Evolutionary conservation across 2,888 invertebrate genomes (phyloP).

Genomic region (Pardosa pseudoannulata): DNA sequence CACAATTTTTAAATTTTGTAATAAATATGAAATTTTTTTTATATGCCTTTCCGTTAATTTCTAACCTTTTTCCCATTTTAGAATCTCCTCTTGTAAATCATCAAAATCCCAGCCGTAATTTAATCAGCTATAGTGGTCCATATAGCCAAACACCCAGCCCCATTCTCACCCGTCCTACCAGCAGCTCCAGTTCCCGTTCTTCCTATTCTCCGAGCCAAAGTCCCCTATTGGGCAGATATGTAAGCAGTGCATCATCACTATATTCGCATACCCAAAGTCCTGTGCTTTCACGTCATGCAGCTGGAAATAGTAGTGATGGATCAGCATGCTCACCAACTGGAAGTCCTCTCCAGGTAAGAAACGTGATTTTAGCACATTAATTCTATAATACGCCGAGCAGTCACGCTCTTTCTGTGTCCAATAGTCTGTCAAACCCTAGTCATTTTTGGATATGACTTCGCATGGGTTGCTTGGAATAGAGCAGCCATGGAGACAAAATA

Average conservation of each 20-base stretch:
- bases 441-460: too few species aligned
- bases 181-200: slow-evolving; percentile 71
- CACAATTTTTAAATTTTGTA: too few species aligned
- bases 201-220: slow-evolving; percentile 73
- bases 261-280: slow-evolving; percentile 69
- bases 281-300: slow-evolving; percentile 63
- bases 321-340: slow-evolving; percentile 66
- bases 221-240: slow-evolving; percentile 62
- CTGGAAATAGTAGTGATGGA: slow-evolving; percentile 71
- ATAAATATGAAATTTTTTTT: too few species aligned
- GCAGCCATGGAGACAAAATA: too few species aligned
- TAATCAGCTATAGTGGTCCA: slow-evolving; percentile 64
- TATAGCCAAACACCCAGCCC: slow-evolving; percentile 73
- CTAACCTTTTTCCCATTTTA: slow-evolving; percentile 27
- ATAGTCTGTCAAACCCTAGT: too few species aligned
- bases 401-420: too few species aligned
- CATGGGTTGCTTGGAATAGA: too few species aligned
- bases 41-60: too few species aligned
- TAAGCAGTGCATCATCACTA: slow-evolving; percentile 57
- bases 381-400: too few species aligned
- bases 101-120: slow-evolving; percentile 48
- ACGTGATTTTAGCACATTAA: too few species aligned
- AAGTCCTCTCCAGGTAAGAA: slow-evolving; percentile 62
- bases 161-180: slow-evolving; percentile 70
- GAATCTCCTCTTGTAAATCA: slow-evolving; percentile 65